Evolutionary conservation across 1,140 invertebrate species (phyloP).

Genomic region (Plectrocnemia conspersa): DNA sequence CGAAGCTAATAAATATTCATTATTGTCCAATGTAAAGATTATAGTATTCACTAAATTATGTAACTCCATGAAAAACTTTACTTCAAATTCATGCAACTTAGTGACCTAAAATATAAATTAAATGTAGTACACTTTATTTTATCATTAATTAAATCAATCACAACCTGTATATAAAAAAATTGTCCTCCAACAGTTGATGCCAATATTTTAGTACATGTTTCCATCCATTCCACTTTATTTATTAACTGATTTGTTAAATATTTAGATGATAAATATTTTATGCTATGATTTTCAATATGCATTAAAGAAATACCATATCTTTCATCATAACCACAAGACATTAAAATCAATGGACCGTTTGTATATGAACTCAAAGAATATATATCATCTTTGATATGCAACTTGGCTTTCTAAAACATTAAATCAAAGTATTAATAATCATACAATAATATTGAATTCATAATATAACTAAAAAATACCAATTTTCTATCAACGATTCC

Average conservation of each 20-base stretch:
- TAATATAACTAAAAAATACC: slow-evolving; percentile 21
- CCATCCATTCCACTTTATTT: slow-evolving; percentile 42
- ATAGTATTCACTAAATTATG: too few relatives aligned
- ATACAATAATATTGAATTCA: not conserved
- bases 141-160: too few relatives aligned
- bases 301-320: slow-evolving; percentile 39
- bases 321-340: slow-evolving; percentile 40
- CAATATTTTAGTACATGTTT: slow-evolving; percentile 40
- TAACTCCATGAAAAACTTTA: too few relatives aligned
- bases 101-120: too few relatives aligned
- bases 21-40: too few relatives aligned
- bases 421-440: not conserved
- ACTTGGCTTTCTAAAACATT: slow-evolving; percentile 17
- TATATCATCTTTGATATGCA: slow-evolving; percentile 20
- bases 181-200: slow-evolving; percentile 46
- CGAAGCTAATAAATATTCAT: too few relatives aligned
- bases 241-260: slow-evolving; percentile 46
- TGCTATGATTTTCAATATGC: slow-evolving; percentile 10
- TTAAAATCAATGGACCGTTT: slow-evolving; percentile 40
- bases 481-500: slow-evolving; percentile 17
- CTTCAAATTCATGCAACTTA: too few relatives aligned
- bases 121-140: too few relatives aligned
- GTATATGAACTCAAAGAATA: slow-evolving; percentile 38
- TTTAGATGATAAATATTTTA: slow-evolving; percentile 36
- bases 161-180: slow-evolving; percentile 46